A percentile compares a stretch with the other conserved stretches of the same genome.
Evolutionary conservation across 2,797 vertebrate species (phyloP).

Genomic region (Morelia viridis): DNA sequence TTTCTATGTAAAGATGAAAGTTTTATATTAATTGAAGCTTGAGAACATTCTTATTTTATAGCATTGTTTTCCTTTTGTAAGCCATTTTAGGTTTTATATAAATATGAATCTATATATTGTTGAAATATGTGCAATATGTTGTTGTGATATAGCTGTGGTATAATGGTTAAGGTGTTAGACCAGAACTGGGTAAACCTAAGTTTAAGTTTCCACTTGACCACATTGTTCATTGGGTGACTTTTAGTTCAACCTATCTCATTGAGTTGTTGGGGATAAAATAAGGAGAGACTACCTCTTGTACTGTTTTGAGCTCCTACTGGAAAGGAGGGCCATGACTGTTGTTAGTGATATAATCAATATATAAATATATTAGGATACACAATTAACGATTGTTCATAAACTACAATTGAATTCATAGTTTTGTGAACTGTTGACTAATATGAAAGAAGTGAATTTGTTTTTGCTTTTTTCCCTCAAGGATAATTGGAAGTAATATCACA

Average conservation of each 20-base stretch:
- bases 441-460: neutral
- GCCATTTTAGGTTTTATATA: neutral
- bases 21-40: neutral
- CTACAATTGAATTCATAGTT: neutral
- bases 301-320: neutral
- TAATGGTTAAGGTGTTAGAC: neutral
- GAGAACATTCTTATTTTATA: neutral
- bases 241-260: neutral
- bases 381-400: neutral
- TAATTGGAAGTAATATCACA: neutral
- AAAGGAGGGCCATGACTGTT: neutral
- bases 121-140: neutral
- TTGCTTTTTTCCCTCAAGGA: neutral
- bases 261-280: neutral
- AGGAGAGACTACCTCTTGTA: neutral
- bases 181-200: too few relatives aligned
- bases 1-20: neutral
- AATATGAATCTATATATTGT: neutral
- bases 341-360: neutral
- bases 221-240: too few relatives aligned
- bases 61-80: neutral
- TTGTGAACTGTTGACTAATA: neutral
- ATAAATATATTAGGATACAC: neutral
- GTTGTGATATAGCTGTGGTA: neutral
- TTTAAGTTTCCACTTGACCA: too few relatives aligned